Conservation (phyloP, 1,140 invertebrate species). For the Pseudachorutes palmiensis region DNA sequence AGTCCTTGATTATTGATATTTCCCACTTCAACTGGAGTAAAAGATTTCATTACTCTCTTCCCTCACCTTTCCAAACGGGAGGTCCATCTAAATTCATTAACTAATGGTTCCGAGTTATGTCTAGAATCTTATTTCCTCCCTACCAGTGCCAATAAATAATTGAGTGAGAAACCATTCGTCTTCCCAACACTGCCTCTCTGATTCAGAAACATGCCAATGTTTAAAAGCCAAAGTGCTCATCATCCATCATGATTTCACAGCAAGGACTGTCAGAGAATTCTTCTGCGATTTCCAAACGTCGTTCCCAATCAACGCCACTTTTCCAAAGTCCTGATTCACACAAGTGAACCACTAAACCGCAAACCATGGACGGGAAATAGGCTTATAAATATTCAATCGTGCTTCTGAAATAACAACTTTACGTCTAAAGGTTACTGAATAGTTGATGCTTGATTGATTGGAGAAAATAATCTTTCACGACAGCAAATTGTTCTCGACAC, state of each 20-base stretch:
- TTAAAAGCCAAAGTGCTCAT: background rate
- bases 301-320: background rate
- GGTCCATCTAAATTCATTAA: background rate
- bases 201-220: background rate
- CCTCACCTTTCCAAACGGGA: background rate
- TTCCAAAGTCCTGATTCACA: background rate
- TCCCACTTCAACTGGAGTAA: constrained; percentile 15
- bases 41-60: background rate
- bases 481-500: no score
- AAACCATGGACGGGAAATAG: background rate
- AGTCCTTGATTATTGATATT: constrained; percentile 27
- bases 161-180: constrained; percentile 33
- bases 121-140: background rate
- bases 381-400: no score
- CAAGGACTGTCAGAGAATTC: background rate
- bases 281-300: background rate
- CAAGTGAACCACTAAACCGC: background rate
- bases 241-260: background rate
- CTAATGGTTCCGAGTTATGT: background rate
- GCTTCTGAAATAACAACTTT: no score
- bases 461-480: no score
- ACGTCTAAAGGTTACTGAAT: no score
- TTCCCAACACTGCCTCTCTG: constrained; percentile 29
- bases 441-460: no score
- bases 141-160: constrained; percentile 27